A percentile compares a stretch with the other conserved stretches of the same genome.
These are phyloP conservation scores for Paramisgurnus dabryanus DNA, from an alignment of 2,113 vertebrate genomes.

Conservation along the genomic window DNA sequence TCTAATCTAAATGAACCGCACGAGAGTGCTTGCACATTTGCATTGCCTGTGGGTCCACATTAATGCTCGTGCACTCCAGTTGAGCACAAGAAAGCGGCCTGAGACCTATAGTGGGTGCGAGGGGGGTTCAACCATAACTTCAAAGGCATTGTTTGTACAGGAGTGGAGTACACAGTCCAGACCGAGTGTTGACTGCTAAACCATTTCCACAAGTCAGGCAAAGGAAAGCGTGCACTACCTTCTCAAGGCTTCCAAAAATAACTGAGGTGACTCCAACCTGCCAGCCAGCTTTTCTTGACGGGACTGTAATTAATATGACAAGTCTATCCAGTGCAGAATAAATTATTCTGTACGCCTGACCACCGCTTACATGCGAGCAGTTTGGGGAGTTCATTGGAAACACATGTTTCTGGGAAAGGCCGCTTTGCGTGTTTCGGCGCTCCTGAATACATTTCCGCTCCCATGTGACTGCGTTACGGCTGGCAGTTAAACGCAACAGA, in stretches of 20 bases:
- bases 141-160: conserved; percentile 62
- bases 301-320: conserved; percentile 57
- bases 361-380: conserved; percentile 58
- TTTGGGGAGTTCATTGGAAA: conserved; percentile 66
- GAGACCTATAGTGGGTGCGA: conserved; percentile 35
- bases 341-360: conserved; percentile 68
- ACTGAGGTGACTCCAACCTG: conserved; percentile 37
- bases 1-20: not conserved
- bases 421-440: conserved; percentile 39
- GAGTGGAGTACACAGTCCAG: conserved; percentile 53
- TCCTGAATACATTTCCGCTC: conserved; percentile 46
- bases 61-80: conserved; percentile 48
- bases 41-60: conserved; percentile 57
- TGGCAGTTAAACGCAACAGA: conserved; percentile 39
- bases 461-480: conserved; percentile 35
- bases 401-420: conserved; percentile 63
- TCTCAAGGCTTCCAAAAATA: conserved; percentile 56
- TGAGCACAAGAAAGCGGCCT: conserved; percentile 40
- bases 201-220: conserved; percentile 40
- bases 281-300: conserved; percentile 49
- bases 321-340: conserved; percentile 51
- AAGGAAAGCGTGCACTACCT: conserved; percentile 45
- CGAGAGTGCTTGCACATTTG: conserved; percentile 61
- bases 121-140: conserved; percentile 45
- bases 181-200: conserved; percentile 58